Evolutionary conservation across 2,113 vertebrate genomes (phyloP).

Genomic region (Prinia subflava): DNA sequence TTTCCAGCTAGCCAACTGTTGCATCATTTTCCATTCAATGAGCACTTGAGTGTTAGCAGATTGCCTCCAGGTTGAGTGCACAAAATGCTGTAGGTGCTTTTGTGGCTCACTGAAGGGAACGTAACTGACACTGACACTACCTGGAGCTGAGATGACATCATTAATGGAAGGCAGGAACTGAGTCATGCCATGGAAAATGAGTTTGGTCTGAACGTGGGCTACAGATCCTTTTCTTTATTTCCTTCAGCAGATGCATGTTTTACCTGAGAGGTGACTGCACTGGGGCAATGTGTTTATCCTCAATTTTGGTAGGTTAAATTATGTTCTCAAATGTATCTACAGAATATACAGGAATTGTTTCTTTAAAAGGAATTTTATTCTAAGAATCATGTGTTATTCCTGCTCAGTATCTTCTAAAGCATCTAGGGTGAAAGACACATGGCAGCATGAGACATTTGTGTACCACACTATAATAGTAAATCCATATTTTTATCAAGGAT

Average conservation of each 20-base stretch:
- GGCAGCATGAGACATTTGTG: background rate
- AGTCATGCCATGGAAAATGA: background rate
- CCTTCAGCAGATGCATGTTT: background rate
- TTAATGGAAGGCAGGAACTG: background rate
- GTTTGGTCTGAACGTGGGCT: background rate
- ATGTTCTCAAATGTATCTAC: background rate
- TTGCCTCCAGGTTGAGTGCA: constrained; percentile 53
- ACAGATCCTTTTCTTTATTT: background rate
- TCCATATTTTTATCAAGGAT: background rate
- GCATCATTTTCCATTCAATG: constrained; percentile 60
- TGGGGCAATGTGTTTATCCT: background rate
- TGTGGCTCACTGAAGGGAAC: constrained; percentile 50
- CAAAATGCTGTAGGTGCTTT: constrained; percentile 53
- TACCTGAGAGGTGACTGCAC: background rate
- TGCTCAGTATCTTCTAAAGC: background rate
- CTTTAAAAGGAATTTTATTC: background rate
- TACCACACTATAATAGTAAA: background rate
- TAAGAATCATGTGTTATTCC: background rate
- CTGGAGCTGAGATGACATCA: background rate
- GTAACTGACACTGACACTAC: constrained; percentile 3
- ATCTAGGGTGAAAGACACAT: background rate
- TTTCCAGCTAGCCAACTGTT: constrained; percentile 50
- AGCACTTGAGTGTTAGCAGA: constrained; percentile 50
- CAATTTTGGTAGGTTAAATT: background rate
- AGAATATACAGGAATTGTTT: background rate